Evolutionary conservation across 2,113 vertebrate species (phyloP), one percentile per base, ranked within the genome.

Genomic region (Planiliza haematocheilus): DNA sequence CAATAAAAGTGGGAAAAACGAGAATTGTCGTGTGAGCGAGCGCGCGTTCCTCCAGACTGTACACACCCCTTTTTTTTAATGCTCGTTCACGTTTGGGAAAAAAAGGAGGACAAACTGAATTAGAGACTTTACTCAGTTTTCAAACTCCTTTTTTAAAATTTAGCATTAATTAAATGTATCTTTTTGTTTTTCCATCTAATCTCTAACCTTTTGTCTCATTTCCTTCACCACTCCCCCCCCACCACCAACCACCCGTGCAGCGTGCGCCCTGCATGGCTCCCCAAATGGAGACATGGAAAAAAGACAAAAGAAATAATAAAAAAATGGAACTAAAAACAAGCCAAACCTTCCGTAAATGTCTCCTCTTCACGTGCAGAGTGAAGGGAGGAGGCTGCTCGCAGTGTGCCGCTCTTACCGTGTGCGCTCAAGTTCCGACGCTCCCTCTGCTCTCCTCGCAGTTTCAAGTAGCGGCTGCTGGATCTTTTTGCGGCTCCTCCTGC

Each of bases 1-100:
- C 14, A 58, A 43, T 58, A n/a, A 82, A 80, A 82, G 76, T 69
- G 59, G 0, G 6, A 53, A 64, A 76, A 74, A 11, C 11, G 4
- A n/a, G 46, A 38, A 41, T 58, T 7, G 30, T 43, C 5, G 70
- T 50, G 8, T 55, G 42, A 41, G 81, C 80, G 42, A 41, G 81
- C 80, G 82, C 77, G 85, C 79, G 78, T 59, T 74, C 30, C 38
- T 48, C 75, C 79, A 86, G 62, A 83, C 85, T 57, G 84, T 11
- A 90, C 88, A 91, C 89, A 87, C 91, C 87, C 89, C 90, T 89
- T 88, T 90, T 87, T 86, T 86, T 69, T 24, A 30, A 0, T 49
- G 87, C 88, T 67, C 88, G 83, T 84, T 77, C 82, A 80, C 81
- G 43, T 74, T 55, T 60, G 51, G 48, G 1, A 20, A 49, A 52